Evolutionary conservation across 1,140 invertebrate species (phyloP).

Genomic region (Microvelia longipes): DNA sequence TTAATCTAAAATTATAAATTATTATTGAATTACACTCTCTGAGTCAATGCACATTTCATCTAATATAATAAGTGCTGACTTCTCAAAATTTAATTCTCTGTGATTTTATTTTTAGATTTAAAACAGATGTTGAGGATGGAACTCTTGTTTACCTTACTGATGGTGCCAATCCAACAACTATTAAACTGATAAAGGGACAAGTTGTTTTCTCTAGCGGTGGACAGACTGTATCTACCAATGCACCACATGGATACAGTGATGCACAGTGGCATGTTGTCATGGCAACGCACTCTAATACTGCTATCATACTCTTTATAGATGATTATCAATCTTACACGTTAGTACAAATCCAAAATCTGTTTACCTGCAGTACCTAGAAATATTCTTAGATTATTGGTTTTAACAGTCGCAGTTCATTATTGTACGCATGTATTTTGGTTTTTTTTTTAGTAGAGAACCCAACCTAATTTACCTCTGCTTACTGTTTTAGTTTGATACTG

Average conservation of each 20-base stretch:
- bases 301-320: slow-evolving; percentile 64
- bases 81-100: background rate
- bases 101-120: slow-evolving; percentile 46
- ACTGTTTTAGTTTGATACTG: no score
- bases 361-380: background rate
- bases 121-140: slow-evolving; percentile 57
- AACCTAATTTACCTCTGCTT: no score
- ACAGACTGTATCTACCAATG: slow-evolving; percentile 37
- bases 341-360: slow-evolving; percentile 19
- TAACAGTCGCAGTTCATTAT: no score
- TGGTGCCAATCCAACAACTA: slow-evolving; percentile 41
- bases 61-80: no score
- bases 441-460: no score
- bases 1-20: no score
- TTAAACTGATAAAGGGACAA: slow-evolving; percentile 51
- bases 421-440: no score
- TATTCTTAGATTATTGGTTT: background rate
- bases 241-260: slow-evolving; percentile 58
- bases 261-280: slow-evolving; percentile 86
- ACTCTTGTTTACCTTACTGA: slow-evolving; percentile 60
- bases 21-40: no score
- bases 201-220: slow-evolving; percentile 53
- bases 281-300: slow-evolving; percentile 44
- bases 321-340: slow-evolving; percentile 54
- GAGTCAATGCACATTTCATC: no score